A percentile compares a stretch with the other conserved stretches of the same genome.
These are phyloP conservation scores for Achatina immaculata DNA, from an alignment of 1,140 invertebrate genomes.

Conservation along the genomic window DNA sequence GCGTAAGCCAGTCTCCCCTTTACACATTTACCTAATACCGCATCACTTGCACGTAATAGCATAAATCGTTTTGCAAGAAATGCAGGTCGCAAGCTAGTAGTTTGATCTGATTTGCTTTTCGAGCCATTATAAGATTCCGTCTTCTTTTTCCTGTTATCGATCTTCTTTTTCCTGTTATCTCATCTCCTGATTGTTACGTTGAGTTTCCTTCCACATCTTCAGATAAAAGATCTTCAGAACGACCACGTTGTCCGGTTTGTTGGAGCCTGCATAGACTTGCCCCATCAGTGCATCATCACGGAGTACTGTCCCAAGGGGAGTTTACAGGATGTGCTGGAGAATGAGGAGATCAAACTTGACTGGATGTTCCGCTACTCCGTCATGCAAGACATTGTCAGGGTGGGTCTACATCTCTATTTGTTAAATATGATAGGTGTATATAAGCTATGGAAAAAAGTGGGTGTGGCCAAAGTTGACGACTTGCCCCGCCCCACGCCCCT, in stretches of 20 bases:
- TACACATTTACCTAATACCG: too few species aligned
- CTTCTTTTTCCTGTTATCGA: not conserved
- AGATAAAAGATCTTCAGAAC: slow-evolving; percentile 96
- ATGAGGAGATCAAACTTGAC: slow-evolving; percentile 92
- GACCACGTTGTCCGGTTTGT: slow-evolving; percentile 95
- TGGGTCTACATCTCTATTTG: slow-evolving; percentile 61
- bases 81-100: too few species aligned
- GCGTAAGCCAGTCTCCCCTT: too few species aligned
- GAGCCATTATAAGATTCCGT: too few species aligned
- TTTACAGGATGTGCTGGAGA: slow-evolving; percentile 93
- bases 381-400: slow-evolving; percentile 93
- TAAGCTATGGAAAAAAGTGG: too few species aligned
- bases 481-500: too few species aligned
- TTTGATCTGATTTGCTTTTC: too few species aligned
- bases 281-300: slow-evolving; percentile 82
- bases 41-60: too few species aligned
- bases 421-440: too few species aligned
- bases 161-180: slow-evolving; percentile 4
- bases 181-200: not conserved
- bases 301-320: slow-evolving; percentile 97
- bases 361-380: slow-evolving; percentile 94
- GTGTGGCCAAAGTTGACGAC: too few species aligned
- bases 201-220: slow-evolving; percentile 34
- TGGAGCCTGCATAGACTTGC: slow-evolving; percentile 90
- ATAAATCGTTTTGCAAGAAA: too few species aligned